Evolutionary conservation across 1,140 invertebrate species (phyloP).

Genomic region (Trigoniulus corallinus): DNA sequence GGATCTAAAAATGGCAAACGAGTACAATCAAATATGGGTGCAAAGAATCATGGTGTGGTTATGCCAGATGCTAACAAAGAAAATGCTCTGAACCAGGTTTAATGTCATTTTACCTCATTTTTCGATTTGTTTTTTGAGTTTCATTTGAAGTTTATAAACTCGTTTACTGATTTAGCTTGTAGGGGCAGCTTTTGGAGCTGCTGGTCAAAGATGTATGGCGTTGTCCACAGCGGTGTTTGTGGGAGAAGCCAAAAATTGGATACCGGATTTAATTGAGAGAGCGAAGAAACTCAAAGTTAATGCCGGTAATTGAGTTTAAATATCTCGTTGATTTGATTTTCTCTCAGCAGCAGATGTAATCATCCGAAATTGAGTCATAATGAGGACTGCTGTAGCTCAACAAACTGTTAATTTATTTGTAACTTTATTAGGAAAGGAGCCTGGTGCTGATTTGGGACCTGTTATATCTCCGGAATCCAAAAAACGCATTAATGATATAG

Average conservation of each 20-base stretch:
- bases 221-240: slow-evolving; percentile 94
- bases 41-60: slow-evolving; percentile 96
- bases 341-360: background rate
- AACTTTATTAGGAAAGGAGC: slow-evolving; percentile 53
- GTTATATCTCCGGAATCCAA: slow-evolving; percentile 89
- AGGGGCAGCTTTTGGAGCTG: slow-evolving; percentile 87
- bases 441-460: slow-evolving; percentile 90
- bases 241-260: slow-evolving; percentile 83
- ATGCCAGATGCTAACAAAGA: slow-evolving; percentile 97
- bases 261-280: slow-evolving; percentile 74
- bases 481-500: slow-evolving; percentile 61
- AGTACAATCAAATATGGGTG: slow-evolving; percentile 97
- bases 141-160: background rate
- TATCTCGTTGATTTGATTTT: no score
- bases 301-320: slow-evolving; percentile 36
- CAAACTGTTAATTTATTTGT: slow-evolving; percentile 7
- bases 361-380: background rate
- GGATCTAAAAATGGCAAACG: slow-evolving; percentile 81
- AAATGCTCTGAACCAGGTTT: slow-evolving; percentile 73
- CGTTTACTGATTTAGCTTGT: slow-evolving; percentile 36
- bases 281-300: slow-evolving; percentile 84
- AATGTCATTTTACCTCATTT: slow-evolving; percentile 1
- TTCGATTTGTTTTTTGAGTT: slow-evolving; percentile 2
- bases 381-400: background rate
- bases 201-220: slow-evolving; percentile 92